Evolutionary conservation across 1,140 invertebrate species (phyloP).

Genomic region (Hylaeus anthracinus): DNA sequence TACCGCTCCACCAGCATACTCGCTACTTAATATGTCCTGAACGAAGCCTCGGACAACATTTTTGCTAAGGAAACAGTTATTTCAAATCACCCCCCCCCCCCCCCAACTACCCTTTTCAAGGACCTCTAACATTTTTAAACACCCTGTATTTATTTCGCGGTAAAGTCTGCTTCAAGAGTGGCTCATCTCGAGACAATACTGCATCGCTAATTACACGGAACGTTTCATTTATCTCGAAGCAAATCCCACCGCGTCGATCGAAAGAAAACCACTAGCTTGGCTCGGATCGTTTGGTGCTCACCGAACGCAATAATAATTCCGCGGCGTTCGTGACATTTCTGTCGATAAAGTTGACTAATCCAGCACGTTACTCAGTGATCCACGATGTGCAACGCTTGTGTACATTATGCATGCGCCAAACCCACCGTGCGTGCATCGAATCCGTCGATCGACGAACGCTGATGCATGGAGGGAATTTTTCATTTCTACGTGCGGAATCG

Average conservation of each 20-base stretch:
- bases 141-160: too few relatives aligned
- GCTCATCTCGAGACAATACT: too few relatives aligned
- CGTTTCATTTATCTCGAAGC: too few relatives aligned
- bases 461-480: background rate
- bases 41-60: too few relatives aligned
- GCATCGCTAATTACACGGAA: too few relatives aligned
- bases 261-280: background rate
- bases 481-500: background rate
- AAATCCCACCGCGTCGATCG: background rate
- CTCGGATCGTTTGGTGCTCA: background rate
- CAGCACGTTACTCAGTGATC: background rate
- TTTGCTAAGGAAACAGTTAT: too few relatives aligned
- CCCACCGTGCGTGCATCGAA: background rate
- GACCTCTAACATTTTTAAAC: too few relatives aligned
- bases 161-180: too few relatives aligned
- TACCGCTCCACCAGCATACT: too few relatives aligned
- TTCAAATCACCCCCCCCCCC: too few relatives aligned
- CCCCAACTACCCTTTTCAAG: too few relatives aligned
- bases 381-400: background rate
- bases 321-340: constrained; percentile 25
- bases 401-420: constrained; percentile 11
- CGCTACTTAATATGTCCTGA: too few relatives aligned
- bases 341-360: constrained; percentile 38
- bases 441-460: background rate
- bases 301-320: constrained; percentile 25